Percentiles rank a stretch among this genome's conserved stretches.
These are phyloP conservation scores for Entosphenus tridentatus DNA, from an alignment of 2,113 vertebrate genomes.

Conservation along the genomic window DNA sequence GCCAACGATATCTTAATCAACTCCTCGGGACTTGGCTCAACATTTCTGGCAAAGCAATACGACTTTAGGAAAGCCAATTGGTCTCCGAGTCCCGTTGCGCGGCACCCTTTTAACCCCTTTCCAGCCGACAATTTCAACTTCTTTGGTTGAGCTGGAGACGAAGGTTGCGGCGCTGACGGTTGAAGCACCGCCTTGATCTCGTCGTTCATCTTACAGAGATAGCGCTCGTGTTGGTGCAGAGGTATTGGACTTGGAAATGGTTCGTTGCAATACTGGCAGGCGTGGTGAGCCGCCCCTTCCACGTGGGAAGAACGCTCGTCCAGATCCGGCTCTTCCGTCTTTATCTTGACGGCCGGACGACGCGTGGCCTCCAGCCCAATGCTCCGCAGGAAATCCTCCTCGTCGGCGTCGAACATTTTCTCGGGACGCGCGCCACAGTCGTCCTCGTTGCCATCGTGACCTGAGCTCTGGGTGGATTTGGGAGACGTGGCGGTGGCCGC, in stretches of 20 bases:
- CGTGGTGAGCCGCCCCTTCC: not conserved
- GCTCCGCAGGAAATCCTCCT: slow-evolving; percentile 9
- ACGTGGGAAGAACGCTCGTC: not conserved
- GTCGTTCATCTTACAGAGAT: slow-evolving; percentile 23
- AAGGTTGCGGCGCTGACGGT: too few species aligned
- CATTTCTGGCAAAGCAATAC: slow-evolving; percentile 81
- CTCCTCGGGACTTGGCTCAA: slow-evolving; percentile 66
- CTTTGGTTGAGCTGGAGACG: too few species aligned
- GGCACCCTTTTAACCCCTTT: too few species aligned
- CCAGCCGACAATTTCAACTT: too few species aligned
- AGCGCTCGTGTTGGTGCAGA: slow-evolving; percentile 28
- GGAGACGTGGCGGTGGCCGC: too few species aligned
- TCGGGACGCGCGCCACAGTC: too few species aligned
- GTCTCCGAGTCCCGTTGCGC: slow-evolving; percentile 37
- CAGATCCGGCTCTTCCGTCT: slow-evolving; percentile 12
- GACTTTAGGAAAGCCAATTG: slow-evolving; percentile 80
- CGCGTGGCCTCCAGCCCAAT: slow-evolving; percentile 6
- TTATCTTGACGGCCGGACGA: slow-evolving; percentile 10
- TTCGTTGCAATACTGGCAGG: slow-evolving; percentile 25
- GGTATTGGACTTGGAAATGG: slow-evolving; percentile 24
- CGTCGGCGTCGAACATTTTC: too few species aligned
- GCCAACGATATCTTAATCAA: slow-evolving; percentile 83
- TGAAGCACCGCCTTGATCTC: slow-evolving; percentile 9
- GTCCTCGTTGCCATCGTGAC: too few species aligned
- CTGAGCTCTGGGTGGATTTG: too few species aligned